Evolutionary conservation across 2,113 vertebrate genomes (phyloP), one percentile per base, ranked within the genome.

Genomic region (Lucifuga dentata): DNA sequence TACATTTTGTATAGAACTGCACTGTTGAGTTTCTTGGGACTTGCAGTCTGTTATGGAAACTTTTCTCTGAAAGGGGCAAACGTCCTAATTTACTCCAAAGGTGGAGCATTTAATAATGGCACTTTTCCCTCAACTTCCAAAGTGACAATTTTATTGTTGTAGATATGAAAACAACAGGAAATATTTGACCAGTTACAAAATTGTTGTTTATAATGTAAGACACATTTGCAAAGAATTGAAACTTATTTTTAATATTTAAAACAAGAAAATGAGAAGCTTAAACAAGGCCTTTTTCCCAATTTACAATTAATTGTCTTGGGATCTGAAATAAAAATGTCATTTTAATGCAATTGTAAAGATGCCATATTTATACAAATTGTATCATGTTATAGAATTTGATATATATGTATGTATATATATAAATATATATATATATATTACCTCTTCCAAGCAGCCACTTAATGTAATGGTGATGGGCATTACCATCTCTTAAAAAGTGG

Each of bases 201-300:
- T 89, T 94, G 93, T 95, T 92, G 93, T 97, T 95, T 95, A 95
- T 95, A 95, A 92, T 97, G 95, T 96, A 95, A 95, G 93, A 93
- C 94, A 90, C 94, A 94, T 95, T 93, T 95, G 94, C 94, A 96
- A 94, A 95, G 94, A 94, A 92, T 93, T 93, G 90, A 94, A 92
- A 95, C 94, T 95, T 97, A 91, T 97, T 98, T 97, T 96, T 97
- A 95, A 95, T 96, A 97, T 95, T 97, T 94, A 95, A 95, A 95
- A 93, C 87, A 87, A 93, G 91, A 93, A 88, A 88, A 88, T 49
- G 29, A 58, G 46, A 79, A 80, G 71, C 15, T 68, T 73, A 77
- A 84, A 85, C 93, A 93, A 92, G 94, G 94, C 93, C 93, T 93
- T 94, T 93, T 91, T 93, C 94, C 93, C 93, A 94, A 89, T 82